These are phyloP conservation scores for Apostichopus leukothele DNA, from an alignment of 53 echinoderm and acorn worm species.

Conservation along the genomic window DNA sequence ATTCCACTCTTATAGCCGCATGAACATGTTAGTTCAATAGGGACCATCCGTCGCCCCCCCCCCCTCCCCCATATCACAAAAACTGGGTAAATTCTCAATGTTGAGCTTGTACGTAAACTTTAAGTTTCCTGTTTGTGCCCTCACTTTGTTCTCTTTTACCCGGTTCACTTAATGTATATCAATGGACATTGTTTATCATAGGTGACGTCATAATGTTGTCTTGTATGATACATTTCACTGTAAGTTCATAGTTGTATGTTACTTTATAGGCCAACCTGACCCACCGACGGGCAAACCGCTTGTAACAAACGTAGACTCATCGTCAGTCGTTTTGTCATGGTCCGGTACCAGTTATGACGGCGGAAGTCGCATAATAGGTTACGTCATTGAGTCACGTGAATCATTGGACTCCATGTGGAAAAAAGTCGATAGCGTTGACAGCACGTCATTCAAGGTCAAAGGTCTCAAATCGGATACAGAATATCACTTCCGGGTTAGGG, in stretches of 20 bases:
- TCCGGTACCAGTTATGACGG: slow-evolving; percentile 89
- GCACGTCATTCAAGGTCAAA: slow-evolving; percentile 75
- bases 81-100: too few species aligned
- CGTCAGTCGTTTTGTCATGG: slow-evolving; percentile 82
- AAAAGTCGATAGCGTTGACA: slow-evolving; percentile 51
- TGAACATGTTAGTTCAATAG: too few species aligned
- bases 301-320: slow-evolving; percentile 66
- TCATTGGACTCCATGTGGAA: slow-evolving; percentile 60
- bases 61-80: too few species aligned
- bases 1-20: background rate
- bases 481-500: slow-evolving; percentile 93
- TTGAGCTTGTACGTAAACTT: too few species aligned
- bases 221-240: too few species aligned
- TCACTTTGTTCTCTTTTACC: background rate
- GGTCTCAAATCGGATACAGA: slow-evolving; percentile 74
- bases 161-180: background rate
- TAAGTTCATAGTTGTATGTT: slow-evolving; percentile 6
- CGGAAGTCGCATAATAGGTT: slow-evolving; percentile 86
- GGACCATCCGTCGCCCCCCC: too few species aligned
- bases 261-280: slow-evolving; percentile 81
- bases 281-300: slow-evolving; percentile 91
- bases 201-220: too few species aligned
- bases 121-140: too few species aligned
- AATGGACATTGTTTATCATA: too few species aligned
- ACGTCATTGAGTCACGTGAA: slow-evolving; percentile 74